Base-by-base conservation (phyloP, 1,140 invertebrate species). In the Drosophila bipectinata region DNA sequence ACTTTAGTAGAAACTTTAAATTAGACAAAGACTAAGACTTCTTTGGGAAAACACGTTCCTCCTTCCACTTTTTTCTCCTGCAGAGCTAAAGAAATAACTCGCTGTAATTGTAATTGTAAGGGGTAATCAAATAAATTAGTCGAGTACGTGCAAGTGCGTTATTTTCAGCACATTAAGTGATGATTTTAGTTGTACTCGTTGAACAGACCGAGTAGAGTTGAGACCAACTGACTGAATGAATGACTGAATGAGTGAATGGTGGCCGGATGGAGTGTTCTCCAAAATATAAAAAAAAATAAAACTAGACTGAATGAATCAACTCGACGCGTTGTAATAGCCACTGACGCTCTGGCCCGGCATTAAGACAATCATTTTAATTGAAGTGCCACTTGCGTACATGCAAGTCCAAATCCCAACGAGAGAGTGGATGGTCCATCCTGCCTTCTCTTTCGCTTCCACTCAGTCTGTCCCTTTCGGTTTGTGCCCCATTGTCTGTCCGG, bases 301-400 rank as follows among this genome's bases (percentile, higher is more conserved):
- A 68, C 54, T 63, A 45, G 59, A 79, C 69, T 74, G 69, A 73
- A 63, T 73, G 68, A 81, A 77, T 82, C 72, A 83, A 84, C 81
- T 85, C 55, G 68, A 66, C 67, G 74, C 64, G 48, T 62, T 82
- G 62, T 81, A 76, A 80, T 72, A 58, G 66, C 61, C 68, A 52
- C 61, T 73, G 71, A 47, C 24, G 75, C 44, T 53, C 45, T 66
- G 62, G 39, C 47, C 47, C 58, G 63, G 52, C 78, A 87, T 82
- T 82, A 82, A 81, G 83, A 87, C 82, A 87, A 87, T 87, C 78
- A 87, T 87, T 87, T 87, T 87, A 81, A 87, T 87, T 87, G 78
- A 77, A 87, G 82, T 87, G 82, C 67, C 82, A 87, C 74, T 85
- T 74, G 72, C 56, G 51, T 53, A 77, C 57, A 69, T 69, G 63